phyloP scores from a whole-genome alignment of 2,113 vertebrate species.

The Myodes glareolus region DNA sequence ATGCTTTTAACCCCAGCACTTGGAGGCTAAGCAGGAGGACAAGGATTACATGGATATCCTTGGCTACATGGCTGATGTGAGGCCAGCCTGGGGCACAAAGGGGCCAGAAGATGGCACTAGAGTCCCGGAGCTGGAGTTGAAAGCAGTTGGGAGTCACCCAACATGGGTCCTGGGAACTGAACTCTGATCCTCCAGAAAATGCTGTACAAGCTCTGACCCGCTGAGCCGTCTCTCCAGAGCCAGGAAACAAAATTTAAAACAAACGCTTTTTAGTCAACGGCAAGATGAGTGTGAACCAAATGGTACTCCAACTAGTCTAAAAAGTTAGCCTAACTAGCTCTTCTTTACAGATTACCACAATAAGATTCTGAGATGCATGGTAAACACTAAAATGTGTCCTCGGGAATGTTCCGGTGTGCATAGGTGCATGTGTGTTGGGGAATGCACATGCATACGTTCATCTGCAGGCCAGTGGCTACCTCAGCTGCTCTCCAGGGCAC shows the following conservation, averaged over 20 bases:
- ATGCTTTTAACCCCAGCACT: not conserved
- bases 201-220: not conserved
- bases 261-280: not conserved
- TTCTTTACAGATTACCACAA: not conserved
- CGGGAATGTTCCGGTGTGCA: not conserved
- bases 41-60: not conserved
- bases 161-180: not conserved
- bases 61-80: not conserved
- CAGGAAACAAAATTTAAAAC: not conserved
- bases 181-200: not conserved
- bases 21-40: not conserved
- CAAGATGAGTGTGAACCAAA: not conserved
- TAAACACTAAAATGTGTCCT: not conserved
- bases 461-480: no score
- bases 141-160: not conserved
- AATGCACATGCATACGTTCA: not conserved
- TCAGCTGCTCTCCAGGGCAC: not conserved
- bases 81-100: not conserved
- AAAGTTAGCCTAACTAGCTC: constrained; percentile 15
- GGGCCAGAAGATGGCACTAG: not conserved
- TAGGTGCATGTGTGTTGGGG: no score
- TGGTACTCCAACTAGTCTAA: not conserved
- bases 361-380: not conserved
- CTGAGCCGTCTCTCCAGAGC: not conserved
- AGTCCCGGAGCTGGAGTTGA: not conserved